Conservation (phyloP, 2,797 vertebrate genomes). For the Cossypha niveicapilla region DNA sequence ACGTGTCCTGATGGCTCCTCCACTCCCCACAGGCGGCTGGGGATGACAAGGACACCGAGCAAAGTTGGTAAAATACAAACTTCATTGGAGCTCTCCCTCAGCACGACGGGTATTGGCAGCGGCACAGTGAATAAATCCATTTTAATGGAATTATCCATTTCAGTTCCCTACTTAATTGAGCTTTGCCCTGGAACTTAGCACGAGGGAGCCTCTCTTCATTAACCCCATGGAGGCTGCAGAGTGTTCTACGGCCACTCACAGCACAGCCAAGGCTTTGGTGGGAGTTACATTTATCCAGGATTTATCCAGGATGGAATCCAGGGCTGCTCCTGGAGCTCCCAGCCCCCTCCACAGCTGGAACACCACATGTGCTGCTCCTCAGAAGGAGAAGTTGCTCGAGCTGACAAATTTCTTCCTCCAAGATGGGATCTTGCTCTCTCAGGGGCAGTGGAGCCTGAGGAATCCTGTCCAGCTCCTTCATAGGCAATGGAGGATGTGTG, state of each 20-base stretch:
- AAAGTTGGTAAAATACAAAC: not conserved
- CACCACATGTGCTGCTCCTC: accelerated
- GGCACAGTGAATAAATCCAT: not conserved
- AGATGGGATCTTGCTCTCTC: not conserved
- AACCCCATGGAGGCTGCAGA: conserved; percentile 11
- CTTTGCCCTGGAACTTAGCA: conserved; percentile 23
- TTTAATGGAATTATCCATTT: conserved; percentile 64
- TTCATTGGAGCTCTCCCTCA: conserved; percentile 7
- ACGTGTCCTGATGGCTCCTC: accelerated
- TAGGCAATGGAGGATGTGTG: conserved; percentile 59
- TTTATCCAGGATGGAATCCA: not conserved
- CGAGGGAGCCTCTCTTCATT: conserved; percentile 22
- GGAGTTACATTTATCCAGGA: accelerated
- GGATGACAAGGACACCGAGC: not conserved
- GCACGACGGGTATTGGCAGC: not conserved
- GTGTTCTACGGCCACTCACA: not conserved
- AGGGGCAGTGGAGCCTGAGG: not conserved
- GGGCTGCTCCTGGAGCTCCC: not conserved
- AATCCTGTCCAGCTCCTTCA: conserved; percentile 58
- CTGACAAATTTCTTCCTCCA: conserved; percentile 8
- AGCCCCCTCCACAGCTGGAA: accelerated
- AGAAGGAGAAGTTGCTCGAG: accelerated
- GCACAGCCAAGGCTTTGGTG: not conserved
- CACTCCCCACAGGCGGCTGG: accelerated
- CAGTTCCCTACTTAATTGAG: conserved; percentile 39